A percentile compares a stretch with the other conserved stretches of the same genome.
These are phyloP conservation scores for Nowickia ferox DNA, from an alignment of 2,888 invertebrate species.

Conservation along the genomic window DNA sequence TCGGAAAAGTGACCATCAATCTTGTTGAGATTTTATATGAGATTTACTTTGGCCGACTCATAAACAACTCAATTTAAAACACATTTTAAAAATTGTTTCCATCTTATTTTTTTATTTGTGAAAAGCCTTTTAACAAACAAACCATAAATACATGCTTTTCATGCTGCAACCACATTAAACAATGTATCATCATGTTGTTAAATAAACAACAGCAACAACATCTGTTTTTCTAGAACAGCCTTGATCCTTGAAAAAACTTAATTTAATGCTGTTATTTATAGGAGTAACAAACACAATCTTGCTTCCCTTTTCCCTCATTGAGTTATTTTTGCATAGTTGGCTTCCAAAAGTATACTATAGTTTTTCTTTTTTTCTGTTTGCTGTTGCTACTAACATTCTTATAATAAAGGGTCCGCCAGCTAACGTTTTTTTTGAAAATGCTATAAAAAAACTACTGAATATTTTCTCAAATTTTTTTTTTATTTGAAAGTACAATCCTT, in stretches of 20 bases:
- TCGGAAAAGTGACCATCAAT: background rate
- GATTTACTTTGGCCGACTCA: slow-evolving; percentile 68
- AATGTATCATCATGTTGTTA: slow-evolving; percentile 72
- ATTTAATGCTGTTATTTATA: slow-evolving; percentile 63
- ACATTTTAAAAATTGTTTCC: slow-evolving; percentile 70
- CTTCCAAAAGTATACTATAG: slow-evolving; percentile 1
- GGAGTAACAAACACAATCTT: slow-evolving; percentile 14
- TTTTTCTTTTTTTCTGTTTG: background rate
- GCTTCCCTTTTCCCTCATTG: background rate
- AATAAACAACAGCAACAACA: slow-evolving; percentile 64
- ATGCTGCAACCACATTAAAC: slow-evolving; percentile 70
- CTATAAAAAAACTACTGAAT: no score
- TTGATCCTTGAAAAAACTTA: slow-evolving; percentile 58
- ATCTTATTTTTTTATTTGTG: background rate
- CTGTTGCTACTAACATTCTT: slow-evolving; percentile 9
- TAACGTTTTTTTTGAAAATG: no score
- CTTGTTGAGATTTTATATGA: background rate
- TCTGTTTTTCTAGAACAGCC: slow-evolving; percentile 54
- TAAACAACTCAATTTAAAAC: slow-evolving; percentile 80
- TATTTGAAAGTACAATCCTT: no score
- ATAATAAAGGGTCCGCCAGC: no score
- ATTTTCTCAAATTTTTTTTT: no score
- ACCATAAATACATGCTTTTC: slow-evolving; percentile 14
- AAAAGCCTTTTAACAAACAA: background rate
- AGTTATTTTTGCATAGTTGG: slow-evolving; percentile 25